Evolutionary conservation across 2,888 invertebrate species (phyloP), one percentile per base, ranked within the genome.

Genomic region (Amphipoea lucens): DNA sequence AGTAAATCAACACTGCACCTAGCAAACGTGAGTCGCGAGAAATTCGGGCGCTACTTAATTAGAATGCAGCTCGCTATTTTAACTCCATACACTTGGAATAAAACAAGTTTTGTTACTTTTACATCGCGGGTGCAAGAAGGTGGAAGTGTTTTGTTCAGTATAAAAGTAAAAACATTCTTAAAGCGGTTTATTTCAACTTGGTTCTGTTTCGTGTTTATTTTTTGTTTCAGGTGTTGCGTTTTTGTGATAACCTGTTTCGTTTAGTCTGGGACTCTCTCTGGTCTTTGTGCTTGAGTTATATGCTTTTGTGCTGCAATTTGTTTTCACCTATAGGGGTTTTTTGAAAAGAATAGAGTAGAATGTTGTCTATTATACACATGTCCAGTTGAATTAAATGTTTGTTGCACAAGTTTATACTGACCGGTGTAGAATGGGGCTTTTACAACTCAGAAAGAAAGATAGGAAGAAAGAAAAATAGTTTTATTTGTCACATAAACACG

Each of bases 1-100:
- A 63, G 82, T 87, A 82, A 87, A 79, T 87, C 85, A 87, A 87
- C 86, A 85, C 74, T 82, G 86, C 87, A 79, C 76, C 66, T 65
- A 74, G 76, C 73, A 57, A 86, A 81, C 77, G 69, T 69, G 79
- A 84, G 79, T 71, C 70, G 79, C 60, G 81, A 79, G 85, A 85
- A 87, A 82, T 87, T 87, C 82, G 72, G 78, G 71, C 85, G 65
- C 71, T 78, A 79, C 85, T 85, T 87, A 87, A 87, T 87, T 87
- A 82, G 82, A 86, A 87, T 87, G 82, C 88, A 87, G 79, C 78
- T 74, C 74, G 76, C 78, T 79, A 82, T 87, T 85, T 86, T 80
- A 84, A 76, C 86, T 79, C 14, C 63, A 79, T 77, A 78, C 65
- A 82, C 74, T 78, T 78, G 29, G 45, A 81, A 82, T 76, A 76